Evolutionary conservation across 1,140 invertebrate species (phyloP), one percentile per base, ranked within the genome.

Genomic region (Belonocnema kinseyi): DNA sequence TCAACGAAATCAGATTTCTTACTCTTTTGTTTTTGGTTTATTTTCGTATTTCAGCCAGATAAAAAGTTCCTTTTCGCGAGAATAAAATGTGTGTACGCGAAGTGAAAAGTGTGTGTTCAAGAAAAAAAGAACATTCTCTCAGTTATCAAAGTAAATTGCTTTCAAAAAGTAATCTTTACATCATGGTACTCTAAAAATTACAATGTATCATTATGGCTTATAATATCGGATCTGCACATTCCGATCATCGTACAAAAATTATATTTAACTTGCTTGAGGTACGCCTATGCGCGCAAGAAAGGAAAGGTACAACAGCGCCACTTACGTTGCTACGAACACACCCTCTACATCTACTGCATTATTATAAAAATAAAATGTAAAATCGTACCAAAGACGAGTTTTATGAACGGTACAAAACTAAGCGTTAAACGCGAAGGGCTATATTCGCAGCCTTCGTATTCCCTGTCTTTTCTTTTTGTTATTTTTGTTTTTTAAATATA

Each of bases 311-410:
- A 84, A 84, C 84, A 83, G 84, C 83, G 80, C 85, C 86, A 85
- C 83, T 86, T 83, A 82, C 80, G 82, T 81, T 82, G 79, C 77
- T 72, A 70, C 76, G 72, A 80, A 78, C 61, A 76, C 80, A 73
- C 76, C 74, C 82, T 82, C 82, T 88, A 88, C 83, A 70, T 85
- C 87, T 89, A 88, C 87, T 83, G 84, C 84, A 86, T 90, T 87
- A 87, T 90, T 91, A 91, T 88, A 91, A 91, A 91, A 91, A 91
- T 91, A 91, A 91, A 90, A 90, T 91, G 88, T 90, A 90, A 91
- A 86, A 89, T 89, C 89, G 88, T 90, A 90, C 87, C 84, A 85
- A 87, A 85, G 84, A 88, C 88, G 88, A 88, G 85, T 87, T 86
- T 82, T 83, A 85, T 85, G 80, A 87, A 87, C 78, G 80, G 81